Base-by-base conservation (phyloP, 1,140 invertebrate genomes). In the Oscheius sp. region DNA sequence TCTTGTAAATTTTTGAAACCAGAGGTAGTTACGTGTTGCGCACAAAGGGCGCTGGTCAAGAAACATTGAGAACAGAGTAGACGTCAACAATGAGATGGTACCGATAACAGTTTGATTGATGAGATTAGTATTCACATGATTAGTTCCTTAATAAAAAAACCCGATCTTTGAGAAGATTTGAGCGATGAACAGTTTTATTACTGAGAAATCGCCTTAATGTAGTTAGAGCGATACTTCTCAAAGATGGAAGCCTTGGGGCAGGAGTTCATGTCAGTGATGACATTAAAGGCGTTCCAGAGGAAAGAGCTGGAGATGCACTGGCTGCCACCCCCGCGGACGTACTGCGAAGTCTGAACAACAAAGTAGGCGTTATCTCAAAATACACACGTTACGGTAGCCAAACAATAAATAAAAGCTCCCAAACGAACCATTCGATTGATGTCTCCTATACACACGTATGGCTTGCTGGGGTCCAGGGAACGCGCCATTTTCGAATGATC, bases 401-500 rank as follows among this genome's bases (percentile, higher is more conserved):
- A 29, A 32, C 31, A n/a, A 32, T 31, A 38, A 32, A 28, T 26
- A 10, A 69, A 55, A n/a, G 36, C n/a, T n/a, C 26, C 28, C 3
- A 71, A 58, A 28, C 23, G 55, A 35, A 77, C 77, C 77, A 79
- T 79, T 75, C 77, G 26, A 49, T 79, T 79, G 64, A 79, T 79
- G 45, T 79, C 77, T 38, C 77, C 77, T 38, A 79, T 79, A 45
- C 77, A 79, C 7, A 75, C 73, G 59, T 65, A 75, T 20, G 73
- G 73, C 20, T 55, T 62, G 2, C 28, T 65, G 29, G 36, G 15
- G n/a, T 61, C 58, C 7, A 66, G 10, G 13, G 77, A 76, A 7
- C 75, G 61, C 23, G 76, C 77, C 62, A 75, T 65, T 45, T 79
- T 79, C 13, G 77, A 78, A 42, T 79, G 77, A 63, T 79, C 77